Evolutionary conservation across 2,888 invertebrate genomes (phyloP), one percentile per base, ranked within the genome.

Genomic region (Calameuta pallipes): DNA sequence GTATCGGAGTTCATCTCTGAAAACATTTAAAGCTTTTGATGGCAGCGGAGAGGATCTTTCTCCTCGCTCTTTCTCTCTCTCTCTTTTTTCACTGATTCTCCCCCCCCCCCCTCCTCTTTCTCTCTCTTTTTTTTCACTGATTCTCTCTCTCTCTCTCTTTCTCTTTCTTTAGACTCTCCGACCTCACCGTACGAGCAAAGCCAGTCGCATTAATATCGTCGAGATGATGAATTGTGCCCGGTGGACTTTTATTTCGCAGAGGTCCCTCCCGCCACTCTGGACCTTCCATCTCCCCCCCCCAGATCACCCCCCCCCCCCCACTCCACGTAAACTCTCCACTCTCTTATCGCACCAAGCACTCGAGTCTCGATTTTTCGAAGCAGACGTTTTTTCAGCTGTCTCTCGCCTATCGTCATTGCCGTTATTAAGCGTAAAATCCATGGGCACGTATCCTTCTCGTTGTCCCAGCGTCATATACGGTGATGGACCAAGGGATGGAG

Each of bases 141-240:
- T 9, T 30, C 12, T 69, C 15, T 35, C 15, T 37, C 73, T 9
- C 71, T 74, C 56, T 74, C 69, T 75, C 73, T 77, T 34, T 73
- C n/a, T 36, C 35, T 15, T 3, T 37, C 13, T 23, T 9, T 15
- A 71, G 31, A 34, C 56, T 69, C 41, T 15, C 76, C 11, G 73
- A 68, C 73, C 71, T 35, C 70, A 13, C 13, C 23, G 78, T 41
- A 70, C 69, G 78, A 76, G 80, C 77, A 75, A 56, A 82, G 76
- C 76, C 84, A 83, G 85, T 85, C 83, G 88, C 87, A 87, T 89
- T 89, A 87, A 89, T 89, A 89, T 89, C 86, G 81, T 79, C 83
- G 81, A 74, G 83, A 86, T 89, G 89, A 89, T 89, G 87, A 86
- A 89, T 89, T 87, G 87, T 85, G 82, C 82, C 76, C 81, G 84